Base-by-base conservation (phyloP, 2,797 vertebrate genomes). In the Fistularia tabacaria region DNA sequence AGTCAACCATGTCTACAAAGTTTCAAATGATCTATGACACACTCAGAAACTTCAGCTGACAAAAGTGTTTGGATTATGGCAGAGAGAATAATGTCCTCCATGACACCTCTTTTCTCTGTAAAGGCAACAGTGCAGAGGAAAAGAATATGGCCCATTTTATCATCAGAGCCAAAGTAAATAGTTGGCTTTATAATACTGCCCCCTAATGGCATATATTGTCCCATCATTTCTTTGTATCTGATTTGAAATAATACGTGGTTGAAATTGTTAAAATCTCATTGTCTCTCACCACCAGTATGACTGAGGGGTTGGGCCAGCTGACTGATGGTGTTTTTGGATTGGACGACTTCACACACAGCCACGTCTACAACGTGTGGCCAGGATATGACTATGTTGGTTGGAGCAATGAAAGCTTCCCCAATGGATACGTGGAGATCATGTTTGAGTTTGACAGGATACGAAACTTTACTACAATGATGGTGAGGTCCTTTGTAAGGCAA, bases 381-480 rank as follows among this genome's bases (percentile, higher is more conserved):
- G 97, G 97, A 10, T 99, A 98, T 0, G 97, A 98, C 88, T 98
- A 98, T 0, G 93, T 99, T 46, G 97, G 96, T 52, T 99, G 97
- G 97, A 91, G 85, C 74, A 99, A 98, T 0, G 93, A 95, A 72
- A 98, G 93, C 49, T 93, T 93, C 1, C 52, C 90, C 0, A 81
- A 79, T 0, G 94, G 93, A 81, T 96, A 90, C 8, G 91, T 99
- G 10, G 96, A 99, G 85, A 97, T 98, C 69, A 93, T 93, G 88
- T 98, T 99, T 9, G 96, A 98, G 82, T 99, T 99, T 0, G 97
- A 98, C 83, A 93, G 94, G 49, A 90, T 89, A 62, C 88, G 96
- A 78, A 99, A 98, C 84, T 98, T 98, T 76, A 98, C 95, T 0
- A 92, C 94, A 36, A 99, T 99, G 97, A 98, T 98, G 94, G 97